Evolutionary conservation across 2,888 invertebrate genomes (phyloP), one percentile per base, ranked within the genome.

Genomic region (Eurytoma adleriae): DNA sequence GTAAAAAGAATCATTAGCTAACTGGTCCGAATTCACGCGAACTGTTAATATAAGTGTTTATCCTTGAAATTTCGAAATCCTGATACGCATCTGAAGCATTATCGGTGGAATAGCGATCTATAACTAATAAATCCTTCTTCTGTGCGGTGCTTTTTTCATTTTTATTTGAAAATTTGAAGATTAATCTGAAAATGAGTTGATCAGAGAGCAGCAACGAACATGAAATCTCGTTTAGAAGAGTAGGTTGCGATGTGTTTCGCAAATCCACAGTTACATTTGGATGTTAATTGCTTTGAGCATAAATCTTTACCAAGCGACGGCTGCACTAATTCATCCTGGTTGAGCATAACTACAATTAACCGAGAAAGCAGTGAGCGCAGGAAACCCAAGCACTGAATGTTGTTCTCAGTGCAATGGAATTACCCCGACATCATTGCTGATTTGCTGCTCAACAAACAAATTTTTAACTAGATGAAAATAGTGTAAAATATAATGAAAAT

Each of bases 321-420:
- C 68, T 74, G 18, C 48, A 81, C 81, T 82, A 85, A 84, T 85
- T 85, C 84, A 83, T 85, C 81, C 77, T 30, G 67, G 77, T 52
- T 14, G 76, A 81, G 30, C 82, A 81, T 84, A 64, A 59, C 71
- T 57, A 67, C 78, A 18, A 85, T 84, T 83, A 78, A 84, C 83
- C 83, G 82, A 83, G 67, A 67, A 82, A 67, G 57, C 50, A 40
- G 78, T 72, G 57, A 69, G 30, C 24, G 79, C 30, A 30, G 16
- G n/a, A 84, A 80, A 71, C 76, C 78, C 82, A 83, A 86, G 84
- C 84, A 84, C 80, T 83, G 82, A 86, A 85, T 78, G 83, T 81
- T 85, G 84, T 86, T 85, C 83, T 86, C 85, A 84, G 85, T 84
- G 82, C 84, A 86, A 87, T 87, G 85, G 85, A 86, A 87, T 87